Evolutionary conservation across 2,888 invertebrate species (phyloP).

Genomic region (Drosophila aldrichi): DNA sequence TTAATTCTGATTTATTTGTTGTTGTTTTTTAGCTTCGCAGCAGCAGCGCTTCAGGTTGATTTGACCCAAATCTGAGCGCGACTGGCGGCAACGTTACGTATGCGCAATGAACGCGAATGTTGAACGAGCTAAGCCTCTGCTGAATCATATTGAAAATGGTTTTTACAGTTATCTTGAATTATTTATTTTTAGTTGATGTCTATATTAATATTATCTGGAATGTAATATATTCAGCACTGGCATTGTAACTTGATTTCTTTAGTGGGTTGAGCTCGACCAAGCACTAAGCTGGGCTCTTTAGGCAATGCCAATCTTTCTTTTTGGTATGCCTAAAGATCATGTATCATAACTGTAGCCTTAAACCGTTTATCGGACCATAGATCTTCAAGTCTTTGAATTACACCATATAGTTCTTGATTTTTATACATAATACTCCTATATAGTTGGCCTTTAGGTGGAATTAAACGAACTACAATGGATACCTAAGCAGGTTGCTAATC

Average conservation of each 20-base stretch:
- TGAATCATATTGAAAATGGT: background rate
- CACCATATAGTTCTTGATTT: too few relatives aligned
- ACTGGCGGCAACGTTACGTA: constrained; percentile 35
- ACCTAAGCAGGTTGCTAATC: too few relatives aligned
- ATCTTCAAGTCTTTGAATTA: too few relatives aligned
- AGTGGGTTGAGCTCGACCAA: too few relatives aligned
- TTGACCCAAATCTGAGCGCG: constrained; percentile 43
- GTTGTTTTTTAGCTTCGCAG: background rate
- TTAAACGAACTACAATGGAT: too few relatives aligned
- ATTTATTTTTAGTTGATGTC: background rate
- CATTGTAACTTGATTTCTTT: background rate
- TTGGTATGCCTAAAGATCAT: background rate
- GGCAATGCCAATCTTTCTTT: background rate
- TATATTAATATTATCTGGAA: background rate
- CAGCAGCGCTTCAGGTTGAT: constrained; percentile 1
- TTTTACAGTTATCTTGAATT: background rate
- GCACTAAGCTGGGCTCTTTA: too few relatives aligned
- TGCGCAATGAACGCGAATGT: constrained; percentile 32
- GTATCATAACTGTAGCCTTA: background rate
- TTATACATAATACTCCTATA: too few relatives aligned
- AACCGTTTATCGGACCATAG: too few relatives aligned
- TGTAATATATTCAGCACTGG: background rate
- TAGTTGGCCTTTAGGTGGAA: too few relatives aligned
- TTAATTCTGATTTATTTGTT: background rate
- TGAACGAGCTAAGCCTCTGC: background rate